Conservation (phyloP, 37 sponge, comb jelly and placozoan species). For the Ephydatia muelleri region DNA sequence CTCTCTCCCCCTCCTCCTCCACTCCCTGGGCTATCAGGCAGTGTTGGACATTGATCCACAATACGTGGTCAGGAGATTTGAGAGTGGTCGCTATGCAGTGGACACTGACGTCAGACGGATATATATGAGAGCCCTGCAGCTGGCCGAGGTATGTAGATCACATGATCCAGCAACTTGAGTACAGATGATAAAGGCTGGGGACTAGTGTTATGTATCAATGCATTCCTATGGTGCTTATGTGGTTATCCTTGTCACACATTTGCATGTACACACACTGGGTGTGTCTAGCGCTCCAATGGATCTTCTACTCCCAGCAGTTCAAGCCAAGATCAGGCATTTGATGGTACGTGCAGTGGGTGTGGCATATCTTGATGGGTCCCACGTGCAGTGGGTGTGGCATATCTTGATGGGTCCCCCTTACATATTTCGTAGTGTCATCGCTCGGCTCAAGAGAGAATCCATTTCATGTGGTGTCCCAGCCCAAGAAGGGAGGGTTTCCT, state of each 20-base stretch:
- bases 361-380: not conserved
- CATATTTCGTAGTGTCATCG: not conserved
- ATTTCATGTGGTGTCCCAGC: slow-evolving; percentile 38
- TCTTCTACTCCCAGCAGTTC: not conserved
- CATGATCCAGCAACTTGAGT: not conserved
- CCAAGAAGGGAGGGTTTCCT: slow-evolving; percentile 42
- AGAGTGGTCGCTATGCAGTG: slow-evolving; percentile 81
- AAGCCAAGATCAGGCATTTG: too few relatives aligned
- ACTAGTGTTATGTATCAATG: not conserved
- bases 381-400: not conserved
- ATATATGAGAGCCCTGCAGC: slow-evolving; percentile 55
- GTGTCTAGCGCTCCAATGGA: too few relatives aligned
- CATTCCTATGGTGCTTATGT: not conserved
- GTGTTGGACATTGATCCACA: slow-evolving; percentile 72
- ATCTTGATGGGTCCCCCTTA: not conserved
- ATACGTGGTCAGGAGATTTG: slow-evolving; percentile 81
- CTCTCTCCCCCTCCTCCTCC: slow-evolving; percentile 5
- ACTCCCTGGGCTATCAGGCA: slow-evolving; percentile 34
- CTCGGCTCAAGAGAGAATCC: slow-evolving; percentile 42
- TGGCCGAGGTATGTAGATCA: slow-evolving; percentile 23
- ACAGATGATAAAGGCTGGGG: not conserved
- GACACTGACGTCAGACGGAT: slow-evolving; percentile 59
- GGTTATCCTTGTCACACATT: too few relatives aligned
- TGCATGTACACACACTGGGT: too few relatives aligned
- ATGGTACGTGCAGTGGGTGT: not conserved